Evolutionary conservation across 1,140 invertebrate species (phyloP).

Genomic region (Rhynchophorus ferrugineus): DNA sequence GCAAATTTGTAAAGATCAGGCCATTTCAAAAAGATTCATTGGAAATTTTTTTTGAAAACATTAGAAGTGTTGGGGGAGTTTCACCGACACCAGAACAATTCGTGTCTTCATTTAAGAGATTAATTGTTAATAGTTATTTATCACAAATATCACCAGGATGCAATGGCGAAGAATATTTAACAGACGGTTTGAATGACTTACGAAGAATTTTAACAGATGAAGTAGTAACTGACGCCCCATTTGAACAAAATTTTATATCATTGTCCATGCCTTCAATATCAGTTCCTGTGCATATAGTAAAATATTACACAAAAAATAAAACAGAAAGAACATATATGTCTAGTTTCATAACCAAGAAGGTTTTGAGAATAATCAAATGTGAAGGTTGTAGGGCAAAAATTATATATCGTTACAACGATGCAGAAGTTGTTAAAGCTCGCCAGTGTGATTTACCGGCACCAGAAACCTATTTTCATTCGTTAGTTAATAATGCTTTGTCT

Average conservation of each 20-base stretch:
- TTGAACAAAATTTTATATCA: too few relatives aligned
- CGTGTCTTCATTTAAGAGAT: constrained; percentile 10
- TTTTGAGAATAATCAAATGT: not conserved
- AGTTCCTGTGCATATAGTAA: not conserved
- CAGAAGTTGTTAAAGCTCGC: not conserved
- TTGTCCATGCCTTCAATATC: not conserved
- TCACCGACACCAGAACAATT: constrained; percentile 7
- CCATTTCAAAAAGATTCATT: constrained; percentile 32
- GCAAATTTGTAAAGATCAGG: not conserved
- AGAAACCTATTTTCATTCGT: not conserved
- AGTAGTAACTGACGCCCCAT: not conserved
- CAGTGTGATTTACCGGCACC: not conserved
- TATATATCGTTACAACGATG: not conserved
- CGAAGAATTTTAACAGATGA: constrained; percentile 5
- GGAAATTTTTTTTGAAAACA: constrained; percentile 33
- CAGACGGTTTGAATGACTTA: constrained; percentile 10
- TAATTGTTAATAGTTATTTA: constrained; percentile 17
- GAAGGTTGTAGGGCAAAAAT: not conserved
- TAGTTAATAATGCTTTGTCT: not conserved
- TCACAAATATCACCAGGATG: constrained; percentile 8
- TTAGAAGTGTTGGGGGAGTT: constrained; percentile 18
- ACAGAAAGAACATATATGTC: not conserved
- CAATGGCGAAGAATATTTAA: constrained; percentile 13
- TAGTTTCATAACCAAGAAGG: not conserved
- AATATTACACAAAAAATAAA: not conserved